Base-by-base conservation (phyloP, 1,140 invertebrate genomes). In the Drosophila simulans region DNA sequence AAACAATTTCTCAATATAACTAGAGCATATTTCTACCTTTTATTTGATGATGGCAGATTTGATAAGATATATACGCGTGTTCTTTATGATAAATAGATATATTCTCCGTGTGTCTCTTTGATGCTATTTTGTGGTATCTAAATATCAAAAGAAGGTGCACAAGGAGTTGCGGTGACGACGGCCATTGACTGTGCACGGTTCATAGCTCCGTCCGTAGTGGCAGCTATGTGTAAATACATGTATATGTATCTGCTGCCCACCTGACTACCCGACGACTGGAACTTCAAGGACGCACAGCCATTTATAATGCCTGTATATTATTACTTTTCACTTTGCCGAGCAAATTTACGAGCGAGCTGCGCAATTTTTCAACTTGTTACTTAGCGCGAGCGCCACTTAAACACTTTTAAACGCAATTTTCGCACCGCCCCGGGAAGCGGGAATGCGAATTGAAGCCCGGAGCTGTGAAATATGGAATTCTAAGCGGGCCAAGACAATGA, bases 321-420 rank as follows among this genome's bases (percentile, higher is more conserved):
- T 86, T 86, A 83, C 83, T 88, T 83, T 86, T 68, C 78, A 86
- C 75, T 84, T 85, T 85, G 52, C 51, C 37, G 65, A 80, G 74
- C 76, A 73, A 83, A 88, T 88, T 88, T 88, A 88, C 66, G 83
- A 89, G 84, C 65, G 55, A 52, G 59, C 65, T 57, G 49, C 20
- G 83, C 84, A 88, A 88, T 88, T 88, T 88, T 69, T 88, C 84
- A 88, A 88, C 83, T 88, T 88, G 84, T 89, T 88, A 88, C 83
- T 89, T 88, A 88, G 62, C 82, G 70, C 73, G 54, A 77, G 62
- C 72, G 60, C 60, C 71, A 73, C 70, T 86, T 78, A 78, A 83
- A 68, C 75, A 88, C 76, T 72, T 79, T 82, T 79, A 72, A 74
- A 66, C 60, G 75, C 55, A 82, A 72, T 83, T 86, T 68, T 43